Evolutionary conservation across 2,113 vertebrate species (phyloP).

Genomic region (Phylloscopus trochiloides): DNA sequence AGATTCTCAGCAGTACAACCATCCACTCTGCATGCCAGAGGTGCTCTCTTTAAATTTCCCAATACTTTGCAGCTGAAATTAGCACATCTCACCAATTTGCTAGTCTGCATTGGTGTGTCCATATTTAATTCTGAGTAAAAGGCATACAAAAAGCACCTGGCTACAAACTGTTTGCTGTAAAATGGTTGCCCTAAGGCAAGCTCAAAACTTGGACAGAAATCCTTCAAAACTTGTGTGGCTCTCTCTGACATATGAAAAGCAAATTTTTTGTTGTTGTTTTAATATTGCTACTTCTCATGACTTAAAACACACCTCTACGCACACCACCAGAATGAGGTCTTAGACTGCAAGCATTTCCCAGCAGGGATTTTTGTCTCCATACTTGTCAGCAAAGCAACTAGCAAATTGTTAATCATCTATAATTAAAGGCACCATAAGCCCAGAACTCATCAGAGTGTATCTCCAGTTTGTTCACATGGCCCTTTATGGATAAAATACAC

Average conservation of each 20-base stretch:
- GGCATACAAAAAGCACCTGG: background rate
- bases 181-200: background rate
- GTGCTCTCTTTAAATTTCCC: background rate
- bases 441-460: background rate
- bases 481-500: conserved; percentile 2
- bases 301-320: background rate
- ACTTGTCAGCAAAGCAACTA: conserved; percentile 7
- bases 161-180: background rate
- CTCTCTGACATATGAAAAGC: background rate
- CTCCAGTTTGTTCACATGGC: background rate
- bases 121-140: background rate
- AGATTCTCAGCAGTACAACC: background rate
- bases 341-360: background rate
- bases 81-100: background rate
- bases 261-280: background rate
- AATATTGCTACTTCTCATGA: background rate
- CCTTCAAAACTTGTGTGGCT: background rate
- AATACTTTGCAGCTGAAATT: background rate
- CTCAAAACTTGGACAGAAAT: background rate
- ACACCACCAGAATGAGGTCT: background rate
- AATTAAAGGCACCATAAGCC: conserved; percentile 26
- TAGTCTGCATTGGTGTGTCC: background rate
- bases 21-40: background rate
- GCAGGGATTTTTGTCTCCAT: background rate
- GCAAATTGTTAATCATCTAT: conserved; percentile 28